Base-by-base conservation (phyloP, 2,888 invertebrate genomes). In the Meandrusa payeni region DNA sequence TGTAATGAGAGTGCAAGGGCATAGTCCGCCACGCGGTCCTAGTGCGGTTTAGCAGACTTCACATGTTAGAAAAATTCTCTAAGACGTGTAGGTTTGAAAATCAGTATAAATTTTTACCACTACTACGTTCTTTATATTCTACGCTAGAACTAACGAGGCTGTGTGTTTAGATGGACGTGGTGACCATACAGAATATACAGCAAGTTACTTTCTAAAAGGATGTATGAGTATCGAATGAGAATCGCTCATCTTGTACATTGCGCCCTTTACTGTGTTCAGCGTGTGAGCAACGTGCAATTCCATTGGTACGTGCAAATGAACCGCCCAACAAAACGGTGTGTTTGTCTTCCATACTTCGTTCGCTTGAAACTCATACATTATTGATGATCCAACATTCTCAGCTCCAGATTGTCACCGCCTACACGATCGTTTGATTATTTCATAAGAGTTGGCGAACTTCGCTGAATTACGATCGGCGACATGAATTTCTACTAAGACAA, bases 281-380 rank as follows among this genome's bases (percentile, higher is more conserved):
- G 64, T 64, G 64, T 69, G 67, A 71, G 57, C 65, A 61, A 53
- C 61, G 59, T 64, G 64, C 66, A 55, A 59, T 71, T 68, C 72
- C 69, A 72, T 72, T 67, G 71, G 67, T 61, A 69, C 70, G 71
- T 71, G 70, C 71, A 74, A 76, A 76, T 76, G 73, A 77, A 77
- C 75, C 59, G 53, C 55, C 58, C 62, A 59, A 65, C 69, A 67
- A 69, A 52, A 58, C 64, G 61, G 50, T 58, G 52, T 77, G 70
- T 80, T 77, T 78, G 72, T 75, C 74, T 80, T 75, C n/a, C 75
- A 78, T 77, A 80, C 75, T 79, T 78, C 75, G 76, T 72, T 41
- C 74, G 69, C 59, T 71, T 67, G 68, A 72, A 73, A 67, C 72
- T 80, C 79, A 77, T 80, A 76, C 77, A 80, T 81, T 78, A 82